phyloP scores from a whole-genome alignment of 2,888 invertebrate genomes.

The Drosophila nr. perissopoda region DNA sequence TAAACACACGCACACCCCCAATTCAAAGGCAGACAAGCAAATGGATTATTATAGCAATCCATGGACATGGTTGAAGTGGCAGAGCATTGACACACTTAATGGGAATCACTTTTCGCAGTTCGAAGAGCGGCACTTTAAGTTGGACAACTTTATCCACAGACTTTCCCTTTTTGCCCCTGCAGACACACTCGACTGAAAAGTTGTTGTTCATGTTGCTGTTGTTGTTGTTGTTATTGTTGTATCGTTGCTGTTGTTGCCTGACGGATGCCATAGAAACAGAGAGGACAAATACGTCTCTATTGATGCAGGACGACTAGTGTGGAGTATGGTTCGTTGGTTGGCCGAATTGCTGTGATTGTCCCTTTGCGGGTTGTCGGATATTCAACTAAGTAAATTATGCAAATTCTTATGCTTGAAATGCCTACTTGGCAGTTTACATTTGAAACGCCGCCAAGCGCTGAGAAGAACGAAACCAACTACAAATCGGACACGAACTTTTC shows the following conservation, averaged over 20 bases:
- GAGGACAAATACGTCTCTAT: constrained; percentile 43
- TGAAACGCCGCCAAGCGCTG: constrained; percentile 46
- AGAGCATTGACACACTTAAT: constrained; percentile 57
- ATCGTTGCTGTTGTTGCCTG: constrained; percentile 21
- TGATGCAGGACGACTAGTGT: constrained; percentile 33
- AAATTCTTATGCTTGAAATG: constrained; percentile 68
- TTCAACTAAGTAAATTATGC: constrained; percentile 73
- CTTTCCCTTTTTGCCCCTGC: constrained; percentile 17
- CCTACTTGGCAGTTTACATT: constrained; percentile 74
- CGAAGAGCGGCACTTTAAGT: constrained; percentile 60
- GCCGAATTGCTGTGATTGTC: constrained; percentile 33
- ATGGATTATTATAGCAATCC: constrained; percentile 30
- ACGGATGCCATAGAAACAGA: constrained; percentile 27
- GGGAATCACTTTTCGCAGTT: constrained; percentile 52
- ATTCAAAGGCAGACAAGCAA: constrained; percentile 35
- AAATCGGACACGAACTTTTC: constrained; percentile 37
- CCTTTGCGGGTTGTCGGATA: constrained; percentile 65
- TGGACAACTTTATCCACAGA: constrained; percentile 65
- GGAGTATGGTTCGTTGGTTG: constrained; percentile 6
- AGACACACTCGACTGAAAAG: constrained; percentile 15
- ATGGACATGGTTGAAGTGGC: constrained; percentile 21
- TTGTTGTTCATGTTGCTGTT: constrained; percentile 31
- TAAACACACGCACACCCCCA: background rate
- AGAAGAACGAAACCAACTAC: constrained; percentile 39
- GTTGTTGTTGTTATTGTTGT: constrained; percentile 3